Evolutionary conservation across 2,797 vertebrate species (phyloP).

Genomic region (Smutsia gigantea): DNA sequence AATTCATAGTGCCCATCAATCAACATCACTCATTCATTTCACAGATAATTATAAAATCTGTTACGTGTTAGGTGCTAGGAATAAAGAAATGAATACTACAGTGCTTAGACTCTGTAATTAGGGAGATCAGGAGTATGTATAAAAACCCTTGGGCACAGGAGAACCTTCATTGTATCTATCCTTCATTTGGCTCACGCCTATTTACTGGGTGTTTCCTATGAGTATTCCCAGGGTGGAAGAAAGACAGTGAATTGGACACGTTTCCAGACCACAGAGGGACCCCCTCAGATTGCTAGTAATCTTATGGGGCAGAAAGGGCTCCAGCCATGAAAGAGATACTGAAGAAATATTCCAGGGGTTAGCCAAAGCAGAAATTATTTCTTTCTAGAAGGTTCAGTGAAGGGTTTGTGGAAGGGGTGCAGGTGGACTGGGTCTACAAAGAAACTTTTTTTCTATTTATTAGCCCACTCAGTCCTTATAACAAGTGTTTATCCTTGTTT

Average conservation of each 20-base stretch:
- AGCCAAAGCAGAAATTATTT: not conserved
- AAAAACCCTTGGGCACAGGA: not conserved
- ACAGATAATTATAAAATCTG: not conserved
- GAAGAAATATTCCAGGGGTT: not conserved
- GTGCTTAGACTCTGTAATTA: not conserved
- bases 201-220: not conserved
- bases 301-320: not conserved
- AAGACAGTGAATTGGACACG: not conserved
- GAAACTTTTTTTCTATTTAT: not conserved
- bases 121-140: not conserved
- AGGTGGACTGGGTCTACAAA: not conserved
- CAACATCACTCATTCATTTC: not conserved
- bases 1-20: not conserved
- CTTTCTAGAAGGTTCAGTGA: not conserved
- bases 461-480: not conserved
- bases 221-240: not conserved
- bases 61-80: not conserved
- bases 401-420: not conserved
- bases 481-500: slow-evolving; percentile 13
- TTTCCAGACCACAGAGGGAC: not conserved
- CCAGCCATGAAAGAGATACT: not conserved
- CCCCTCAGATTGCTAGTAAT: not conserved
- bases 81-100: not conserved
- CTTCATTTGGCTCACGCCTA: not conserved
- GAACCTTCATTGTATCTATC: not conserved